Percentiles rank a stretch among this genome's conserved stretches.
These are phyloP conservation scores for Eupeodes corollae DNA, from an alignment of 1,140 invertebrate genomes.

Conservation along the genomic window DNA sequence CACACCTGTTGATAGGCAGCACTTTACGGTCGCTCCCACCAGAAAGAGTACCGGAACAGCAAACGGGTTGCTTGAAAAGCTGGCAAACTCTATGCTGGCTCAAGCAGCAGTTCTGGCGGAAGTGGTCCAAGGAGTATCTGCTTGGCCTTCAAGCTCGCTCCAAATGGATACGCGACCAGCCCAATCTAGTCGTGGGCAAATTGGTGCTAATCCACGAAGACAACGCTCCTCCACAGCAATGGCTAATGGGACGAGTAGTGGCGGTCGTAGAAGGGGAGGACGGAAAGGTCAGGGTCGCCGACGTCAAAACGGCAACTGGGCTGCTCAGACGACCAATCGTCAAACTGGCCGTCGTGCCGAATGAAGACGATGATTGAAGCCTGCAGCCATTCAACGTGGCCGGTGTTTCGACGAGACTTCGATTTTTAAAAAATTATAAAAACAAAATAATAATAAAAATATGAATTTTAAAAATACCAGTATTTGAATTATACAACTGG, in stretches of 20 bases:
- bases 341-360: slow-evolving; percentile 8
- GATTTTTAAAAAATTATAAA: too few species aligned
- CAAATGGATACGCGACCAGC: slow-evolving; percentile 19
- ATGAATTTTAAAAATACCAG: too few species aligned
- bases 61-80: neutral
- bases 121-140: slow-evolving; percentile 23
- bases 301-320: slow-evolving; percentile 18
- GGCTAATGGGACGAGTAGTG: slow-evolving; percentile 27
- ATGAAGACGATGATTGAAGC: neutral
- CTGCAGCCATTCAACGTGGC: neutral
- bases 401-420: neutral
- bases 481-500: too few species aligned
- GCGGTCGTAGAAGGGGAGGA: slow-evolving; percentile 29
- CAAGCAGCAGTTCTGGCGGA: slow-evolving; percentile 15
- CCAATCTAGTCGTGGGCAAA: slow-evolving; percentile 13
- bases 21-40: too few species aligned
- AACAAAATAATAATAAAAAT: too few species aligned
- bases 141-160: slow-evolving; percentile 15
- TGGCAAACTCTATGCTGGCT: slow-evolving; percentile 2
- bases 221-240: slow-evolving; percentile 25
- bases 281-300: slow-evolving; percentile 29
- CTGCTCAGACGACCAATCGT: slow-evolving; percentile 12
- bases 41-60: too few species aligned
- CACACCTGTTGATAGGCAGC: too few species aligned
- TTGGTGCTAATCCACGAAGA: slow-evolving; percentile 30